Evolutionary conservation across 2,797 vertebrate genomes (phyloP).

Genomic region (Pelodytes ibericus): DNA sequence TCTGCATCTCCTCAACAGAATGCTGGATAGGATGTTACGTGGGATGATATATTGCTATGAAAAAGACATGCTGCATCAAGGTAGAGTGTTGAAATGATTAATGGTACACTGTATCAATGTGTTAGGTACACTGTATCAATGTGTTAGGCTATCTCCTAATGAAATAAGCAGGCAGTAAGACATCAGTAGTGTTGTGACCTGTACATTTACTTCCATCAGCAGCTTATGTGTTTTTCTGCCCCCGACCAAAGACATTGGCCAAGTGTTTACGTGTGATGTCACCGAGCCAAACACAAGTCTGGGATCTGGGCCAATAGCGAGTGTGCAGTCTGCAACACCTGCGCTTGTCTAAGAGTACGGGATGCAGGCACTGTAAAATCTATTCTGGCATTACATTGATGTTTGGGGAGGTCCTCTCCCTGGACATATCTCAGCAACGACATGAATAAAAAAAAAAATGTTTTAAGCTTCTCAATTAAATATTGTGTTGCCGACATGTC

Average conservation of each 20-base stretch:
- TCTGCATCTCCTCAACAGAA: too few relatives aligned
- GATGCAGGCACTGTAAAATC: neutral
- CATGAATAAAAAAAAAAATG: too few relatives aligned
- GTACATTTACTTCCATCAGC: neutral
- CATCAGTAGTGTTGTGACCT: conserved; percentile 11
- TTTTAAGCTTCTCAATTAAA: too few relatives aligned
- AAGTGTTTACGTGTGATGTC: neutral
- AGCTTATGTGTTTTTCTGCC: neutral
- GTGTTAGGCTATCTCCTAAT: neutral
- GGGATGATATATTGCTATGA: too few relatives aligned
- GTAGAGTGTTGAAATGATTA: too few relatives aligned
- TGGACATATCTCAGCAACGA: neutral
- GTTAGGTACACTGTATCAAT: too few relatives aligned
- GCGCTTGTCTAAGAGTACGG: neutral
- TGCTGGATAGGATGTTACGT: too few relatives aligned
- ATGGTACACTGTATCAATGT: too few relatives aligned
- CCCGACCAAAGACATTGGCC: neutral
- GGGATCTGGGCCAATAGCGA: neutral
- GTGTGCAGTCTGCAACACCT: neutral
- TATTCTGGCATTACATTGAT: conserved; percentile 13
- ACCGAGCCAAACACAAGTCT: conserved; percentile 3
- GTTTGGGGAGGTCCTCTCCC: neutral
- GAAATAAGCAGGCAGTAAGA: neutral
- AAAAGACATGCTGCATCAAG: too few relatives aligned
- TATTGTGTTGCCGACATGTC: too few relatives aligned